phyloP scores from a whole-genome alignment of 2,113 vertebrate genomes.

The Actinemys pallida region DNA sequence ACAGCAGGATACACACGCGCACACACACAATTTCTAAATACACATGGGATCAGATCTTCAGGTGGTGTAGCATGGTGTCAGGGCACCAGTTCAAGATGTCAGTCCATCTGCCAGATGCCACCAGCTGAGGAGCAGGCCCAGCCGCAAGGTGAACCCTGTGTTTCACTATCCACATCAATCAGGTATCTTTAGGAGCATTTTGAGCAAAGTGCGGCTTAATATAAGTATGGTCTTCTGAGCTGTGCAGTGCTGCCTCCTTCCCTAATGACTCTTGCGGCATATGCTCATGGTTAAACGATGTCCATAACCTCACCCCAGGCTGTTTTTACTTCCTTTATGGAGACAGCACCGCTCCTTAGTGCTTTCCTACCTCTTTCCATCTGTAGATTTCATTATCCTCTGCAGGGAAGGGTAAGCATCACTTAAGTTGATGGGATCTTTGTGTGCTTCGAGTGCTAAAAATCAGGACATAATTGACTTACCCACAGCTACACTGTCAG shows the following conservation, averaged over 20 bases:
- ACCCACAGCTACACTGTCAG: rapidly evolving
- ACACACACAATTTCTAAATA: not conserved
- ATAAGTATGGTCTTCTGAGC: not conserved
- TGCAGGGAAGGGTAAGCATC: not conserved
- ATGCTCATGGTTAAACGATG: rapidly evolving
- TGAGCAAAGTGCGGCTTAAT: rapidly evolving
- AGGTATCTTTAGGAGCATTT: not conserved
- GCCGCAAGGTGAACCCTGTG: not conserved
- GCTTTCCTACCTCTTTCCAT: not conserved
- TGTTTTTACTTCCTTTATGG: not conserved
- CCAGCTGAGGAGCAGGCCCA: not conserved
- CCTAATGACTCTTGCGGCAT: rapidly evolving
- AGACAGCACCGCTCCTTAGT: not conserved
- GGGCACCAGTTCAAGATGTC: not conserved
- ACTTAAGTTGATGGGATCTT: not conserved
- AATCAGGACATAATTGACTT: not conserved
- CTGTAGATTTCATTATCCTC: not conserved
- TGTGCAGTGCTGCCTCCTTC: not conserved
- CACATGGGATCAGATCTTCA: not conserved
- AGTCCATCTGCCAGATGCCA: not conserved
- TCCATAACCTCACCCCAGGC: not conserved
- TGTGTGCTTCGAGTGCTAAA: rapidly evolving
- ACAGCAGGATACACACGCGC: not conserved
- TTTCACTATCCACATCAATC: rapidly evolving
- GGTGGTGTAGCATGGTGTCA: not conserved